Percentiles rank a stretch among this genome's conserved stretches.
These are phyloP conservation scores for Crotalus viridis DNA, from an alignment of 2,113 vertebrate species.

Conservation along the genomic window DNA sequence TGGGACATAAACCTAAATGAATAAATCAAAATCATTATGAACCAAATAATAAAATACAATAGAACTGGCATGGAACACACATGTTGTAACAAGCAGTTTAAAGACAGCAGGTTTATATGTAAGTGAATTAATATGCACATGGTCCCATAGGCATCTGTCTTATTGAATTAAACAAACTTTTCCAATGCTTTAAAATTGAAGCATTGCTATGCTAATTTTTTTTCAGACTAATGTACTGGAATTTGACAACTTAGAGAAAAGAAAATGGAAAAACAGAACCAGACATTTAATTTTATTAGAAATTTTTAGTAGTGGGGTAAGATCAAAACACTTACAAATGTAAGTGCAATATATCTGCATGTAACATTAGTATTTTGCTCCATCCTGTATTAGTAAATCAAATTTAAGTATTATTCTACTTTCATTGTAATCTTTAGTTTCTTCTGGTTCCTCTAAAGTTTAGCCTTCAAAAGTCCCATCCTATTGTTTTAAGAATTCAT, in stretches of 20 bases:
- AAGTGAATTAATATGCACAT: background rate
- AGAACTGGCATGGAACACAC: background rate
- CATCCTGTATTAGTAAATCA: background rate
- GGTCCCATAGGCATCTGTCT: background rate
- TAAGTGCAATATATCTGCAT: background rate
- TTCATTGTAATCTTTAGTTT: background rate
- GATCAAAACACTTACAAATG: background rate
- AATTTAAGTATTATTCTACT: background rate
- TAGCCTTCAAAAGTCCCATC: background rate
- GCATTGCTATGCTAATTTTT: background rate
- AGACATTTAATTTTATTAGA: background rate
- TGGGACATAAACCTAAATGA: background rate
- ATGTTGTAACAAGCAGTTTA: background rate
- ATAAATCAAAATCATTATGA: background rate
- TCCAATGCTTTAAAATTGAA: background rate
- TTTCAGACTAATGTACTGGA: background rate
- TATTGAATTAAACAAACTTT: background rate
- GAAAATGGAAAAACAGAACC: background rate
- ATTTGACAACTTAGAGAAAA: background rate
- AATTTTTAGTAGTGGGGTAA: background rate
- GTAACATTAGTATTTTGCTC: background rate
- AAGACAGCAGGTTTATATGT: background rate
- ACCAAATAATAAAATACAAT: background rate
- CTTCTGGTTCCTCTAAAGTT: background rate
- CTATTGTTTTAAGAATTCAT: background rate